Conservation (phyloP, 2,888 invertebrate species). For the Thecophora atra region DNA sequence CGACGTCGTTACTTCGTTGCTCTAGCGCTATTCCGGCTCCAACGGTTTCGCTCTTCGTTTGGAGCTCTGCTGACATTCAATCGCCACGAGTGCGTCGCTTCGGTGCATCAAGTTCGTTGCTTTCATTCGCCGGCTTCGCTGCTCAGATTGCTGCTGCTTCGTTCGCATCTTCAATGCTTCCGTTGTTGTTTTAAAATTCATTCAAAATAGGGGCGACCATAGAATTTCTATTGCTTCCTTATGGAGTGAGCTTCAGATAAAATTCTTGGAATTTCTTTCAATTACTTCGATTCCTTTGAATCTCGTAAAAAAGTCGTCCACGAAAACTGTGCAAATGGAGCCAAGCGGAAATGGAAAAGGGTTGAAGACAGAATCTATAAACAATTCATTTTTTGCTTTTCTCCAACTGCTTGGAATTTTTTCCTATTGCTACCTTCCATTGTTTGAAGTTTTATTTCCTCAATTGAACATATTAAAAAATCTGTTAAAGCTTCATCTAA, state of each 20-base stretch:
- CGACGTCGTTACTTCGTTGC: no score
- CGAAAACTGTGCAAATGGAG: background rate
- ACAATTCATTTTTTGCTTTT: no score
- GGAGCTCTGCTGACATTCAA: background rate
- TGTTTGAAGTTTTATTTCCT: background rate
- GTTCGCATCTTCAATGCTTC: background rate
- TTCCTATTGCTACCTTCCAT: background rate
- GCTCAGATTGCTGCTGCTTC: background rate
- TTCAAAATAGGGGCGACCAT: conserved; percentile 1
- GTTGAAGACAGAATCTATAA: no score
- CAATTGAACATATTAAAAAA: no score
- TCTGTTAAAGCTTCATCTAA: no score
- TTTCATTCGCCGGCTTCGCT: background rate
- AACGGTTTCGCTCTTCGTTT: background rate
- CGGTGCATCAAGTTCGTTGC: background rate
- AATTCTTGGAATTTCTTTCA: conserved; percentile 25
- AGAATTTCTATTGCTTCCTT: conserved; percentile 25
- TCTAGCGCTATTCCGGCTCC: no score
- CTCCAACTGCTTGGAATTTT: background rate
- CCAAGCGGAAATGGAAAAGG: background rate
- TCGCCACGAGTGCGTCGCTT: background rate
- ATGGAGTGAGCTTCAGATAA: background rate
- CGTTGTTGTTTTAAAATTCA: background rate
- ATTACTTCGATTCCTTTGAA: background rate
- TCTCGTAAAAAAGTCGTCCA: background rate